Evolutionary conservation across 2,113 vertebrate genomes (phyloP).

Genomic region (Macaca nemestrina): DNA sequence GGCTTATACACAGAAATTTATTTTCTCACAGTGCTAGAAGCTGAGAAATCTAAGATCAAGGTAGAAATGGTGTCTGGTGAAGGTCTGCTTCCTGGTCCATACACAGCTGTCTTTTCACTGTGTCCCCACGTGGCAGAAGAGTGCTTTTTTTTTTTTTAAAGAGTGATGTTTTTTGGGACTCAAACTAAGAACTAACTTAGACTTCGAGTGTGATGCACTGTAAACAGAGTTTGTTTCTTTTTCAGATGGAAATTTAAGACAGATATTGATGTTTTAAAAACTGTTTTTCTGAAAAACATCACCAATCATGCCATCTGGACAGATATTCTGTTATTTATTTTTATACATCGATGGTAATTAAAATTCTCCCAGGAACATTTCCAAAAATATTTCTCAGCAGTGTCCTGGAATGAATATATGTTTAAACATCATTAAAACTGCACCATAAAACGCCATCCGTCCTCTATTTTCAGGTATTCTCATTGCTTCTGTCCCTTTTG

Average conservation of each 20-base stretch:
- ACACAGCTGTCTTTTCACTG: neutral
- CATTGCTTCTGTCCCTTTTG: neutral
- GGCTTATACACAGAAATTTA: neutral
- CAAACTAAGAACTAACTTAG: constrained; percentile 37
- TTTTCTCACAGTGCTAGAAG: neutral
- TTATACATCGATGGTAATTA: constrained; percentile 78
- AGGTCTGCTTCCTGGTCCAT: neutral
- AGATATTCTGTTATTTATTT: constrained; percentile 81
- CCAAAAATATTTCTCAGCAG: constrained; percentile 66
- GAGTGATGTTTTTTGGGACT: neutral
- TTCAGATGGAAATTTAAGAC: constrained; percentile 21
- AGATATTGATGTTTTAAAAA: constrained; percentile 54
- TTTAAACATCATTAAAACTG: constrained; percentile 37
- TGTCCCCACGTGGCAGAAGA: neutral
- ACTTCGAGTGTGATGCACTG: neutral
- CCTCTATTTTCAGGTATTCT: constrained; percentile 23
- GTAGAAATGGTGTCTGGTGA: neutral
- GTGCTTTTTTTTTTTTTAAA: neutral
- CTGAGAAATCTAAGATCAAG: neutral
- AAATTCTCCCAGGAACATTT: constrained; percentile 72
- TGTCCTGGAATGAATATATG: constrained; percentile 64
- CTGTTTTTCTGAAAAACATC: constrained; percentile 63
- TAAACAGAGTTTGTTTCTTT: constrained; percentile 55
- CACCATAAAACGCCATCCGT: neutral
- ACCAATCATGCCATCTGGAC: constrained; percentile 81